Conservation (phyloP, 2,113 vertebrate genomes). For the Cisticola juncidis region DNA sequence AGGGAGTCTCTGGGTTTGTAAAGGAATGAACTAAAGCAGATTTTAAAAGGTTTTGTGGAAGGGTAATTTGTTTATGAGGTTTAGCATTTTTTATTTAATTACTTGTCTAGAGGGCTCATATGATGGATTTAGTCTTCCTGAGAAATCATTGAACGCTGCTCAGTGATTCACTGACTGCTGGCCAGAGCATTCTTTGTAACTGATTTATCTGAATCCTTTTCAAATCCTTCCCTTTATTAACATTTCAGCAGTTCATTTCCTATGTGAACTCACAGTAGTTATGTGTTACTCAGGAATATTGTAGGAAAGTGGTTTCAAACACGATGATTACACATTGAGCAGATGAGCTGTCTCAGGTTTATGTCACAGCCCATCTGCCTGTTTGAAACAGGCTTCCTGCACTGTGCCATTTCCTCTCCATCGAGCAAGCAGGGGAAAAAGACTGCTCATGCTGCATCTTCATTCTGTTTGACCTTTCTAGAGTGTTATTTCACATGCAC, state of each 20-base stretch:
- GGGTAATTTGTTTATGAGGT: background rate
- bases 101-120: background rate
- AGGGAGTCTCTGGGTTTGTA: background rate
- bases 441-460: background rate
- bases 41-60: background rate
- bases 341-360: background rate
- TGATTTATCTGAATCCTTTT: background rate
- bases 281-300: background rate
- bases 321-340: background rate
- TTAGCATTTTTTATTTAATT: background rate
- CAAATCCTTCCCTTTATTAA: background rate
- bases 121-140: background rate
- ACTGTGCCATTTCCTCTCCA: background rate
- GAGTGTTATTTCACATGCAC: background rate
- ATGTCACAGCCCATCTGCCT: constrained; percentile 9
- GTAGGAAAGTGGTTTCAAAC: background rate
- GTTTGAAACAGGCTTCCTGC: background rate
- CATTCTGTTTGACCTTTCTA: background rate
- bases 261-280: background rate
- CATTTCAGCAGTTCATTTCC: background rate
- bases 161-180: background rate
- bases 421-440: background rate
- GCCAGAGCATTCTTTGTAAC: background rate
- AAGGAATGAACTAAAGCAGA: background rate
- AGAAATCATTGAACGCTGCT: background rate